Evolutionary conservation across 2,113 vertebrate species (phyloP).

Genomic region (Holacanthus passer): DNA sequence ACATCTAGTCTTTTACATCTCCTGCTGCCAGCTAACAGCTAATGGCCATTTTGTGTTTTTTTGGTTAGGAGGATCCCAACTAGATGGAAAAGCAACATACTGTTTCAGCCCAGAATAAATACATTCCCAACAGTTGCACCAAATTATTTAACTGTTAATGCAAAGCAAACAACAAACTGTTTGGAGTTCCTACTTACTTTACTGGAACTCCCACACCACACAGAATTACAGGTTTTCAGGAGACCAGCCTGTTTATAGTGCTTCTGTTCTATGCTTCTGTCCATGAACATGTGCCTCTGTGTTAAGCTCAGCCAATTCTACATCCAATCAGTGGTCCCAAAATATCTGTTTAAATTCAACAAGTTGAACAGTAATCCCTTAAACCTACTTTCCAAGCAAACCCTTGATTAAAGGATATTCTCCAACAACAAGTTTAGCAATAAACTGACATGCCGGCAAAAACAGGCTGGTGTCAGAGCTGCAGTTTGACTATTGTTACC

Average conservation of each 20-base stretch:
- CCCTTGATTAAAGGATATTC: constrained; percentile 27
- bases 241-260: background rate
- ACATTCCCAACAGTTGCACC: background rate
- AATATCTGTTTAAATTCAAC: constrained; percentile 31
- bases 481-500: constrained; percentile 75
- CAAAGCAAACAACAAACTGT: background rate
- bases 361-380: constrained; percentile 32
- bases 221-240: constrained; percentile 9
- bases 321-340: constrained; percentile 12
- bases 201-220: background rate
- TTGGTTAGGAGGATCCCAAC: background rate
- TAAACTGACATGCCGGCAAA: constrained; percentile 13
- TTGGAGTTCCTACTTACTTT: background rate
- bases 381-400: constrained; percentile 33
- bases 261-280: constrained; percentile 9
- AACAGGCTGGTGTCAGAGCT: constrained; percentile 15
- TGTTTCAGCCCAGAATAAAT: too few species aligned
- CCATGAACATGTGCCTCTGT: constrained; percentile 17
- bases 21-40: too few species aligned
- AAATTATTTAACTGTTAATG: background rate
- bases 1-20: background rate
- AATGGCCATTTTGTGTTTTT: background rate
- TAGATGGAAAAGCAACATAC: background rate
- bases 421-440: constrained; percentile 34
- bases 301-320: background rate